Evolutionary conservation across 2,888 invertebrate species (phyloP).

Genomic region (Torymus texanus): DNA sequence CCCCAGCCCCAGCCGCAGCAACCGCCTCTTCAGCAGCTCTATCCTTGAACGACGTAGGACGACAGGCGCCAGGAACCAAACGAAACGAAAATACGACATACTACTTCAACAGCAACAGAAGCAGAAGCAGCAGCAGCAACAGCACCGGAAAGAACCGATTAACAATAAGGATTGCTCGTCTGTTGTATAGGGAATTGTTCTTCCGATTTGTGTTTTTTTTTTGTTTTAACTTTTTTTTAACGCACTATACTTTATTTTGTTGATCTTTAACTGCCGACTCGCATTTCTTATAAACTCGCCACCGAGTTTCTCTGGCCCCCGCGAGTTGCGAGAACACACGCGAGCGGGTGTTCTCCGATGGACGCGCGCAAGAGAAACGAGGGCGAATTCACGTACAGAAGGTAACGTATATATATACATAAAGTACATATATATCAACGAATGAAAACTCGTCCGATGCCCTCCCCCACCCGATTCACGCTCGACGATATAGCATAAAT

Average conservation of each 20-base stretch:
- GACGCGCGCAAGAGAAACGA: constrained; percentile 22
- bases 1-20: constrained; percentile 73
- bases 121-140: background rate
- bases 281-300: constrained; percentile 2
- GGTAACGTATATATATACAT: constrained; percentile 55
- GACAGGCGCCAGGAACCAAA: no score
- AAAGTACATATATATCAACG: constrained; percentile 50
- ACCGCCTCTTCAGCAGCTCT: constrained; percentile 75
- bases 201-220: constrained; percentile 42
- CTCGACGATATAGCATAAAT: constrained; percentile 43
- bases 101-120: background rate
- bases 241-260: constrained; percentile 37
- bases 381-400: constrained; percentile 42
- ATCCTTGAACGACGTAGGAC: constrained; percentile 40
- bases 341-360: constrained; percentile 27
- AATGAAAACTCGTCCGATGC: constrained; percentile 56
- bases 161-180: constrained; percentile 17
- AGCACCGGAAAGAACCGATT: constrained; percentile 13
- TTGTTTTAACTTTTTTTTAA: constrained; percentile 6
- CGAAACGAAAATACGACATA: no score
- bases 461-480: constrained; percentile 28
- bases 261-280: constrained; percentile 18
- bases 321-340: constrained; percentile 3
- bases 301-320: constrained; percentile 4
- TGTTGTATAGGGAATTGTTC: constrained; percentile 44